These are phyloP conservation scores for Neoniphon sammara DNA, from an alignment of 2,797 vertebrate genomes.

Conservation along the genomic window DNA sequence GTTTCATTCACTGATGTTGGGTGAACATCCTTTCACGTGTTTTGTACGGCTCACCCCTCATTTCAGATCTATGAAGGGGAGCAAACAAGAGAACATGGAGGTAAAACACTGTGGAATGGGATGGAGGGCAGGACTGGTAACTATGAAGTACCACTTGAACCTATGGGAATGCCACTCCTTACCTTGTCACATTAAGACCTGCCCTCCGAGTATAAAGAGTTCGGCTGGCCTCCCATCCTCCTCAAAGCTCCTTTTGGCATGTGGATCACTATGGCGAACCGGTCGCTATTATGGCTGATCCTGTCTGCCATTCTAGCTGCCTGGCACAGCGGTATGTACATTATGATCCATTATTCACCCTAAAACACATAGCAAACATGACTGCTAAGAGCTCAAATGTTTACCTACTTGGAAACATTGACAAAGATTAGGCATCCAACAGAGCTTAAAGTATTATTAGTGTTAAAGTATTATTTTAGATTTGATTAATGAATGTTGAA, in stretches of 20 bases:
- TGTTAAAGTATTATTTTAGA: slow-evolving; percentile 4
- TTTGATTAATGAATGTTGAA: slow-evolving; percentile 38
- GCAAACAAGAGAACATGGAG: not conserved
- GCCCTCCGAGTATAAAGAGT: slow-evolving; percentile 70
- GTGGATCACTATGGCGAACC: slow-evolving; percentile 53
- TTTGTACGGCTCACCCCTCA: slow-evolving; percentile 3
- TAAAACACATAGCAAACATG: not conserved
- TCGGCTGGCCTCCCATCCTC: slow-evolving; percentile 29
- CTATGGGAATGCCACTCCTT: slow-evolving; percentile 52
- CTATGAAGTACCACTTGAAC: slow-evolving; percentile 19
- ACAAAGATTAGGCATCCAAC: slow-evolving; percentile 16
- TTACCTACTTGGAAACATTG: slow-evolving; percentile 15
- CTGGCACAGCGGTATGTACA: slow-evolving; percentile 66
- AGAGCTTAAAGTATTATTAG: too few relatives aligned
- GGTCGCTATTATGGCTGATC: slow-evolving; percentile 64
- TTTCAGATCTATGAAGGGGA: slow-evolving; percentile 7
- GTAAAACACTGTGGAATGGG: too few relatives aligned
- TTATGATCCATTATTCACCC: not conserved
- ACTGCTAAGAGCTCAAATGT: slow-evolving; percentile 19
- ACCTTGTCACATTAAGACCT: slow-evolving; percentile 41
- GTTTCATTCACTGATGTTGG: too few relatives aligned
- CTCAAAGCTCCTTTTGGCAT: slow-evolving; percentile 51
- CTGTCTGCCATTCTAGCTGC: slow-evolving; percentile 52
- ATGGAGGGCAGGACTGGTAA: not conserved
- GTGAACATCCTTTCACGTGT: not conserved